These are phyloP conservation scores for Nannoperca australis DNA, from an alignment of 2,797 vertebrate species.

Conservation along the genomic window DNA sequence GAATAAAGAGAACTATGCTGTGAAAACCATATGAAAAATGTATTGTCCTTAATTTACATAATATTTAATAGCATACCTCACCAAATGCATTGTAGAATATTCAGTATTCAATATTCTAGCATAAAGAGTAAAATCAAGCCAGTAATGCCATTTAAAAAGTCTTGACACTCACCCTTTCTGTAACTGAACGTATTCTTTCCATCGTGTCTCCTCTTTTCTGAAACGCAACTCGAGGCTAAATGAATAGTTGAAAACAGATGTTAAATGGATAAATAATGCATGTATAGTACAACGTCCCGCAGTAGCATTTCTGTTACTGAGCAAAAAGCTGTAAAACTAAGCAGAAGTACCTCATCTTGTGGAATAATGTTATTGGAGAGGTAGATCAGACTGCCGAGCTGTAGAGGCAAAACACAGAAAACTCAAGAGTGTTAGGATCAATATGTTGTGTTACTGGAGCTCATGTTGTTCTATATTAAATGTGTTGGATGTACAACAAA, in stretches of 20 bases:
- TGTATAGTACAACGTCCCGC: not conserved
- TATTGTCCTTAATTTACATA: not conserved
- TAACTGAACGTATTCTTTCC: slow-evolving; percentile 62
- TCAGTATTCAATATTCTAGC: not conserved
- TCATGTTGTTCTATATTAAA: not conserved
- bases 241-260: not conserved
- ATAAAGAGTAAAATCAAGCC: not conserved
- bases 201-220: slow-evolving; percentile 68
- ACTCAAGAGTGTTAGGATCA: not conserved
- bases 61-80: not conserved
- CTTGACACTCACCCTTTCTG: slow-evolving; percentile 64
- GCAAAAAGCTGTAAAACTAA: not conserved
- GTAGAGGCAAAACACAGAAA: slow-evolving; percentile 41
- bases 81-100: not conserved
- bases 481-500: not conserved
- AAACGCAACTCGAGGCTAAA: slow-evolving; percentile 73
- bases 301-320: not conserved
- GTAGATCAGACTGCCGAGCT: slow-evolving; percentile 94
- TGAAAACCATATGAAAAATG: not conserved
- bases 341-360: slow-evolving; percentile 80
- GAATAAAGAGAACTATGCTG: not conserved
- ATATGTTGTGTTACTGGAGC: slow-evolving; percentile 46
- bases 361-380: slow-evolving; percentile 79
- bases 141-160: not conserved
- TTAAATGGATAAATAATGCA: not conserved